Conservation (phyloP, 2,797 vertebrate species). For the Chrosomus eos region DNA sequence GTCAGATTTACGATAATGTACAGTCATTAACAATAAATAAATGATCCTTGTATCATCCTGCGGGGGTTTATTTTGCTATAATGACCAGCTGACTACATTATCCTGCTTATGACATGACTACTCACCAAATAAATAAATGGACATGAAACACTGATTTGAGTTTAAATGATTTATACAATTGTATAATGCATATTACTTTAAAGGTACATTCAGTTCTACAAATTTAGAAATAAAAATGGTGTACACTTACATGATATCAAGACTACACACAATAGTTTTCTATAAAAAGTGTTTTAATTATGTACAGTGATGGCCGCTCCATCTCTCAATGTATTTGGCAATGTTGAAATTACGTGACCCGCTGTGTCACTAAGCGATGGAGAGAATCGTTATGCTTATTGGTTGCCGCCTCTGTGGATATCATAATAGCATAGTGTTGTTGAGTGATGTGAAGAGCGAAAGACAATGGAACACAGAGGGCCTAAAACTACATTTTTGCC, state of each 20-base stretch:
- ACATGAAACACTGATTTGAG: not conserved
- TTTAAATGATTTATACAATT: not conserved
- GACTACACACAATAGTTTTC: not conserved
- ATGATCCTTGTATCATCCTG: not conserved
- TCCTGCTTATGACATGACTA: not conserved
- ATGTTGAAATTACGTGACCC: not conserved
- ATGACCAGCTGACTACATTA: not conserved
- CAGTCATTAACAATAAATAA: not conserved
- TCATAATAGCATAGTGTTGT: too few species aligned
- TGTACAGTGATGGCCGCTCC: not conserved
- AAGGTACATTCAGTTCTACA: too few species aligned
- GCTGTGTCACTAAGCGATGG: too few species aligned
- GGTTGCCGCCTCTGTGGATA: too few species aligned
- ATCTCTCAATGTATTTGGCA: too few species aligned
- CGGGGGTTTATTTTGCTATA: not conserved
- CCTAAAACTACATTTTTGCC: too few species aligned
- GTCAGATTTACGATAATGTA: not conserved
- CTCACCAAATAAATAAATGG: constrained; percentile 23
- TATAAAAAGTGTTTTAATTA: not conserved
- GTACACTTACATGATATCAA: not conserved
- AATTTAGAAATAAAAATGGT: not conserved
- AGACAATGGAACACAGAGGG: too few species aligned
- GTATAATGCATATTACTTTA: not conserved
- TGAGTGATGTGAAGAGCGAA: too few species aligned
- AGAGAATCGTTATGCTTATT: too few species aligned